These are phyloP conservation scores for Atethmia centrago DNA, from an alignment of 2,888 invertebrate genomes.

Conservation along the genomic window DNA sequence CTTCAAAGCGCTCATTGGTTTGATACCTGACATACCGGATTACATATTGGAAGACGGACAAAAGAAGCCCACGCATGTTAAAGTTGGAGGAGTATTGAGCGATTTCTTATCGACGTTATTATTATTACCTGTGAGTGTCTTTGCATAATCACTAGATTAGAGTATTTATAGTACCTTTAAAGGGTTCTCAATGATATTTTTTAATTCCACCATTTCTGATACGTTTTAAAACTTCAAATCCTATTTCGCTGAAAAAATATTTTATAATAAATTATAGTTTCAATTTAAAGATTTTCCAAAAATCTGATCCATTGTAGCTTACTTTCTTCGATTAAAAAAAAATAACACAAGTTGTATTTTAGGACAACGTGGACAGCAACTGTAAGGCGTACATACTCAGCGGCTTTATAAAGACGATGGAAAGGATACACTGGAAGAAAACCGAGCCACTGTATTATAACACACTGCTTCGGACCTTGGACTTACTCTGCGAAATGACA, in stretches of 20 bases:
- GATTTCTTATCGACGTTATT: constrained; percentile 96
- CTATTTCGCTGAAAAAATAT: no score
- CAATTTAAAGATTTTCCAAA: no score
- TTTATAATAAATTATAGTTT: no score
- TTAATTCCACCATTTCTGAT: no score
- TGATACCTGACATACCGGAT: constrained; percentile 94
- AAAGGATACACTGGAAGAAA: constrained; percentile 93
- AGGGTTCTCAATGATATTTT: background rate
- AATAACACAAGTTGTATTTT: constrained; percentile 60
- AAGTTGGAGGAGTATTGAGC: constrained; percentile 92
- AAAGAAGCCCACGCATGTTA: constrained; percentile 93
- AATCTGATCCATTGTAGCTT: background rate
- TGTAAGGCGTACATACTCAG: constrained; percentile 95
- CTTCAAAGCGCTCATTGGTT: constrained; percentile 96
- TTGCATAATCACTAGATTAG: background rate
- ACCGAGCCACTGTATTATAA: constrained; percentile 92
- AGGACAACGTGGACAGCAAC: constrained; percentile 96
- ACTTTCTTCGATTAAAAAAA: background rate
- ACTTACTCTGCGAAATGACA: constrained; percentile 94
- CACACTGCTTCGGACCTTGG: constrained; percentile 94
- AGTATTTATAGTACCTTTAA: background rate
- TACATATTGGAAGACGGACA: constrained; percentile 94
- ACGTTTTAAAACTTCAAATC: background rate
- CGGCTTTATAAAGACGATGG: constrained; percentile 95
- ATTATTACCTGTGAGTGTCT: constrained; percentile 93